phyloP scores from a whole-genome alignment of 1,140 invertebrate genomes.

The Pogonomyrmex californicus region DNA sequence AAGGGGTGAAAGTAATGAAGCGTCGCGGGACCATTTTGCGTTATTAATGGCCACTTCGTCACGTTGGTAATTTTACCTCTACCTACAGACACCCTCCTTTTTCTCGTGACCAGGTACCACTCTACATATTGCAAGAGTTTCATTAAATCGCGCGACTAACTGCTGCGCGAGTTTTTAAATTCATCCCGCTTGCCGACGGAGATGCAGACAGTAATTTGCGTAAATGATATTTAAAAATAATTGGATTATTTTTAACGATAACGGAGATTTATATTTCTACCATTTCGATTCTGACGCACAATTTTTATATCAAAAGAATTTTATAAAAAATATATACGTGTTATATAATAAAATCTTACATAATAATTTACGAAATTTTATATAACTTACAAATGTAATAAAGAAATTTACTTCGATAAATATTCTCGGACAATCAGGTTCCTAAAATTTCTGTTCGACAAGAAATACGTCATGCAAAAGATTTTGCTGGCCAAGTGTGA shows the following conservation, averaged over 20 bases:
- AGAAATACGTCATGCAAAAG: conserved; percentile 30
- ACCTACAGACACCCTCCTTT: conserved; percentile 42
- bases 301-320: not conserved
- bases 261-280: conserved; percentile 1
- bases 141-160: conserved; percentile 79
- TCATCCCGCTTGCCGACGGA: conserved; percentile 40
- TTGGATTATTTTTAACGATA: conserved; percentile 5
- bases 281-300: not conserved
- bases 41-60: conserved; percentile 79
- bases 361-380: not conserved
- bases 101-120: conserved; percentile 61
- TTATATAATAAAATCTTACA: not conserved
- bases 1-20: conserved; percentile 72
- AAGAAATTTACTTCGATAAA: not conserved
- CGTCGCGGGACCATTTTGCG: conserved; percentile 66
- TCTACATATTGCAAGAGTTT: conserved; percentile 74
- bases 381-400: not conserved
- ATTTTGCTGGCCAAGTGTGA: conserved; percentile 45
- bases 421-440: conserved; percentile 1
- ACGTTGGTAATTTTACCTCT: conserved; percentile 67
- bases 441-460: not conserved
- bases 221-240: conserved; percentile 54
- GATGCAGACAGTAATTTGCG: conserved; percentile 26
- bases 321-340: not conserved
- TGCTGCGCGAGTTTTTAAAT: conserved; percentile 77